These are phyloP conservation scores for Pseudopipra pipra DNA, from an alignment of 2,113 vertebrate genomes.

Conservation along the genomic window DNA sequence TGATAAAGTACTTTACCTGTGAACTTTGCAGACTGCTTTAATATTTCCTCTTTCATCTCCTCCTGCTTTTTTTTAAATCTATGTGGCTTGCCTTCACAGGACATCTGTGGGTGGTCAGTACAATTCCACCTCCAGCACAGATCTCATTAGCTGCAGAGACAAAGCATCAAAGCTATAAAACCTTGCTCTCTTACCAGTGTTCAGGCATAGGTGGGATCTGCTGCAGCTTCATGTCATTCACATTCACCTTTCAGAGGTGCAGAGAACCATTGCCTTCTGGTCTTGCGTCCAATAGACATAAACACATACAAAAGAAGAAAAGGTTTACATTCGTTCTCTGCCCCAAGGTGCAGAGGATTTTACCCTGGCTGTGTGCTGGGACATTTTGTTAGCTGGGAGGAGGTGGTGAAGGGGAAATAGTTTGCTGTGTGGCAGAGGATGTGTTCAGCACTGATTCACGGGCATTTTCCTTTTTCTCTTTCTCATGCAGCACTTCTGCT, in stretches of 20 bases:
- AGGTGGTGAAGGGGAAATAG: not conserved
- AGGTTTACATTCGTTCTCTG: not conserved
- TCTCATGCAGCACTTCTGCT: not conserved
- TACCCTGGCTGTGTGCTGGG: not conserved
- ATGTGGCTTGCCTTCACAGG: not conserved
- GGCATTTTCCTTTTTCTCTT: not conserved
- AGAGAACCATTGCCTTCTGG: not conserved
- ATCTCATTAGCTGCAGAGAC: not conserved
- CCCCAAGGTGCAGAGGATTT: not conserved
- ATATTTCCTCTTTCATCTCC: not conserved
- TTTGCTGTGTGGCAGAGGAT: not conserved
- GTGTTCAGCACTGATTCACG: not conserved
- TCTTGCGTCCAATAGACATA: not conserved
- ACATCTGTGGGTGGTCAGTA: not conserved
- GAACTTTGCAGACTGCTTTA: slow-evolving; percentile 7
- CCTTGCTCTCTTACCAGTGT: not conserved
- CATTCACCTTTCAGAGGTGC: not conserved
- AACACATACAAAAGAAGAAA: not conserved
- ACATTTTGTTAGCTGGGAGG: not conserved
- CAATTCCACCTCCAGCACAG: not conserved
- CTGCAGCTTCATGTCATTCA: not conserved
- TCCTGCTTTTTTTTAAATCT: not conserved
- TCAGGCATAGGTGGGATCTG: not conserved
- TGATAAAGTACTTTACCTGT: not conserved
- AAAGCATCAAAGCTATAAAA: not conserved